Evolutionary conservation across 2,797 vertebrate genomes (phyloP).

Genomic region (Pipistrellus pipistrellus): DNA sequence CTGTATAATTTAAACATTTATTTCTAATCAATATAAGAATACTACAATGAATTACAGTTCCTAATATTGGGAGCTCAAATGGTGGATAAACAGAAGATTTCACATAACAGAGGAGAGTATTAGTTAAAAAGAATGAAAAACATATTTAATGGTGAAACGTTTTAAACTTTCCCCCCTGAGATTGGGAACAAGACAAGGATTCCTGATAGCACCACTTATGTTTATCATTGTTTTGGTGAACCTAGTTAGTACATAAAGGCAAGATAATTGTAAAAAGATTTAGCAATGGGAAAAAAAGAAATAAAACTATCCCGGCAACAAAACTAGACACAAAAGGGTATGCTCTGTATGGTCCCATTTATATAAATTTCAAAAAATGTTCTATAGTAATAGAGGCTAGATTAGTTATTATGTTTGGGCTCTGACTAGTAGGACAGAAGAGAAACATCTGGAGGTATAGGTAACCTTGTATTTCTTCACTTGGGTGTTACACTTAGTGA

Average conservation of each 20-base stretch:
- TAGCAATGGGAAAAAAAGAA: background rate
- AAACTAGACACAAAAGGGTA: background rate
- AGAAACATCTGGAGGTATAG: background rate
- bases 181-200: background rate
- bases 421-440: background rate
- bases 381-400: background rate
- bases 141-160: slow-evolving; percentile 8
- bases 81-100: background rate
- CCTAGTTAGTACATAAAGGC: background rate
- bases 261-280: background rate
- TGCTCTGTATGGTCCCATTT: background rate
- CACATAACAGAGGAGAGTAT: background rate
- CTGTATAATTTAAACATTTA: slow-evolving; percentile 28
- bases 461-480: background rate
- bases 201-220: background rate
- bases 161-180: background rate
- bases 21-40: background rate
- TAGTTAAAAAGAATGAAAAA: background rate
- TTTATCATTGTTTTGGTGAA: background rate
- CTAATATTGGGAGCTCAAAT: background rate
- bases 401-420: background rate
- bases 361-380: background rate
- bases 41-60: background rate
- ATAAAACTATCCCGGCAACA: background rate
- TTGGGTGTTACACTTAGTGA: background rate